Evolutionary conservation across 2,888 invertebrate genomes (phyloP).

Genomic region (Drosophila incognita): DNA sequence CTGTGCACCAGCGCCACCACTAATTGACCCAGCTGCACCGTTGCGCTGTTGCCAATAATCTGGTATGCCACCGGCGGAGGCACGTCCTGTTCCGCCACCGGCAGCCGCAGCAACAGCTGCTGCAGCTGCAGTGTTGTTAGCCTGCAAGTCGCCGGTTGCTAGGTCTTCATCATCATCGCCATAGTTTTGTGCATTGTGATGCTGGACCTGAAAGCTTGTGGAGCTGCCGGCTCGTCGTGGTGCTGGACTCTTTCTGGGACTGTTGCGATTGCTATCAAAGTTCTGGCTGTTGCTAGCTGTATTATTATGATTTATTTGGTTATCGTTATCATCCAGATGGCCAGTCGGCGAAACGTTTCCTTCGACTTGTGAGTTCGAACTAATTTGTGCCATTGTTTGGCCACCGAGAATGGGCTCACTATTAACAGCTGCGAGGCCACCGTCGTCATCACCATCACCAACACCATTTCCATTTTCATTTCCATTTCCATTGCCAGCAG

Average conservation of each 20-base stretch:
- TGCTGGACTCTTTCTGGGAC: constrained; percentile 74
- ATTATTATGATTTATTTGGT: constrained; percentile 64
- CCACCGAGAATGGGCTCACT: constrained; percentile 76
- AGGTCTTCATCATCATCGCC: constrained; percentile 75
- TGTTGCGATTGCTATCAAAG: constrained; percentile 63
- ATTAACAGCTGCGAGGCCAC: constrained; percentile 70
- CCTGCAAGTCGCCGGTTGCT: constrained; percentile 59
- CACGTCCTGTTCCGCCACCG: constrained; percentile 26
- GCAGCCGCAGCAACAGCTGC: constrained; percentile 42
- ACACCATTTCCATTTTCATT: constrained; percentile 11
- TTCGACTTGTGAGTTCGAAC: constrained; percentile 83
- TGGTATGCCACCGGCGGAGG: constrained; percentile 32
- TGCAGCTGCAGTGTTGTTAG: constrained; percentile 41
- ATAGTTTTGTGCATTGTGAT: constrained; percentile 42
- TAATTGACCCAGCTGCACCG: constrained; percentile 62
- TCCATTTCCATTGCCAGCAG: constrained; percentile 25
- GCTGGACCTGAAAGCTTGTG: constrained; percentile 64
- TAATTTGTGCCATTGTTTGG: constrained; percentile 83
- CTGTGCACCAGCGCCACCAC: constrained; percentile 34
- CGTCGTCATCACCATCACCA: constrained; percentile 43
- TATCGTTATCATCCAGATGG: constrained; percentile 77
- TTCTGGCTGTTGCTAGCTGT: constrained; percentile 25
- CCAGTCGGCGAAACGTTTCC: constrained; percentile 77
- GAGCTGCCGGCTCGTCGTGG: constrained; percentile 45
- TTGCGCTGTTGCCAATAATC: constrained; percentile 82